Base-by-base conservation (phyloP, 2,888 invertebrate genomes). In the Lycia hirtaria region DNA sequence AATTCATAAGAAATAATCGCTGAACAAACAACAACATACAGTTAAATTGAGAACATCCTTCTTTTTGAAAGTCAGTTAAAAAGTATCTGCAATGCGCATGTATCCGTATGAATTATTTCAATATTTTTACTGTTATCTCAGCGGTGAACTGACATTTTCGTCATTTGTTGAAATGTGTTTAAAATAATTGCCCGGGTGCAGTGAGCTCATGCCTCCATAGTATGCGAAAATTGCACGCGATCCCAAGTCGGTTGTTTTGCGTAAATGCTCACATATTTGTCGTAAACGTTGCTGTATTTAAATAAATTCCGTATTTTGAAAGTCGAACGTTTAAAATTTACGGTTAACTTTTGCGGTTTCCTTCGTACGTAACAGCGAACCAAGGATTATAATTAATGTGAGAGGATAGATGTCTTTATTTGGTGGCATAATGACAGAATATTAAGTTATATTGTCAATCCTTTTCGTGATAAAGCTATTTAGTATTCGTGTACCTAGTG, bases 81-180 rank as follows among this genome's bases (percentile, higher is more conserved):
- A 35, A 35, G 9, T 10, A 22, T 17, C 17, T 35, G 9, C 20
- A 47, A 22, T 47, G 9, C 10, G 45, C 33, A 22, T 7, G 50
- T 26, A 15, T 35, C 47, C 10, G 69, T 78, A 65, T 73, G 71
- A 75, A 79, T 81, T 77, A 78, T 80, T 79, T 76, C 76, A 60
- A 69, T 73, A 49, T 78, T 76, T 82, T 83, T 82, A 68, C 75
- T 81, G 75, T 85, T 88, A 87, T 87, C 85, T 84, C 72, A 64
- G 71, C 71, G 76, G 75, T 73, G 74, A 78, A 73, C 90, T 85
- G 88, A 86, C 87, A 89, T 90, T 89, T 89, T 85, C 85, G 81
- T 88, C 88, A 87, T 88, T 91, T 90, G 91, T 91, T 89, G 90
- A 91, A 92, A 90, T 87, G 91, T 88, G 80, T 91, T 92, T 92